phyloP scores from a whole-genome alignment of 2,113 vertebrate species.

The Cyanocitta stelleri region DNA sequence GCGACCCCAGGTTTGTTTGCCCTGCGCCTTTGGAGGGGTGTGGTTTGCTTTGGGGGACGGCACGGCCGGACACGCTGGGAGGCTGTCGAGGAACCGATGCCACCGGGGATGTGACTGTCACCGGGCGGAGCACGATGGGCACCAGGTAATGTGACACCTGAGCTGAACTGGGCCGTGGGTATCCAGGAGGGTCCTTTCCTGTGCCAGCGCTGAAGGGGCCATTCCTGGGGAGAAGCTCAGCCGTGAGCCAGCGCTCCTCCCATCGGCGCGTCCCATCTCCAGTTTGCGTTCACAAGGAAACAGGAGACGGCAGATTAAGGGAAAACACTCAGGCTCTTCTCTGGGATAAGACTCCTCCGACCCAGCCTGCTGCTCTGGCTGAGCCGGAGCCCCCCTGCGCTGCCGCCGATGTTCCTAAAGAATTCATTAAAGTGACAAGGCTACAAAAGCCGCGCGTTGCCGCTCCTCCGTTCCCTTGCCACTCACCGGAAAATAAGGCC shows the following conservation, averaged over 20 bases:
- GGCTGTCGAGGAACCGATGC: fast-evolving
- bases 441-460: conserved; percentile 8
- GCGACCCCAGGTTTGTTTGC: fast-evolving
- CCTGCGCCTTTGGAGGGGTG: not conserved
- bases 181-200: not conserved
- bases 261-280: fast-evolving
- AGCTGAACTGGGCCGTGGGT: not conserved
- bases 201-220: fast-evolving
- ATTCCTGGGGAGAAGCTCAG: not conserved
- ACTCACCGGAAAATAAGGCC: conserved; percentile 28
- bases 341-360: not conserved
- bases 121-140: fast-evolving
- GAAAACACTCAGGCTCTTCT: not conserved
- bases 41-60: not conserved
- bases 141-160: fast-evolving
- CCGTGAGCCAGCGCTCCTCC: not conserved
- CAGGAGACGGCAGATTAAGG: not conserved
- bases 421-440: conserved; percentile 45
- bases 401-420: not conserved
- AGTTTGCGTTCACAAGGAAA: not conserved
- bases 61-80: fast-evolving
- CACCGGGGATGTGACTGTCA: fast-evolving
- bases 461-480: not conserved
- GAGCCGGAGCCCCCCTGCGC: not conserved
- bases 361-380: not conserved